Conservation (phyloP, 2,888 invertebrate species). For the Apamea monoglypha region DNA sequence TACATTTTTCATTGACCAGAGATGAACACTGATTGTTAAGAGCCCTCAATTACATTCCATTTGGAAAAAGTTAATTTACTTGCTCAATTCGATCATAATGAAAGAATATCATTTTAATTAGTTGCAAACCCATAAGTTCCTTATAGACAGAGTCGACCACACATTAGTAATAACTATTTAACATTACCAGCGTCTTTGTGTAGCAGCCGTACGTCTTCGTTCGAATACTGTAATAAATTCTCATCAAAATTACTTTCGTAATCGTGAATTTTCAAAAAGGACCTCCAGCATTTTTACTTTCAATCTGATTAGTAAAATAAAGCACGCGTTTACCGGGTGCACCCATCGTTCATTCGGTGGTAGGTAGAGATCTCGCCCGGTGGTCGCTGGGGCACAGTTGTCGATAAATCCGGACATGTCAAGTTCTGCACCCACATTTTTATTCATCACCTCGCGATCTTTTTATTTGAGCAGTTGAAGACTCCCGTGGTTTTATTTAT, state of each 20-base stretch:
- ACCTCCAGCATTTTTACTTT: slow-evolving; percentile 11
- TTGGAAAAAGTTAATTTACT: too few relatives aligned
- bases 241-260: slow-evolving; percentile 2
- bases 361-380: slow-evolving; percentile 66
- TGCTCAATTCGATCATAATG: too few relatives aligned
- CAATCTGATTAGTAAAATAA: slow-evolving; percentile 1
- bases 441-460: slow-evolving; percentile 60
- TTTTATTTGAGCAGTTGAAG: slow-evolving; percentile 60
- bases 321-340: slow-evolving; percentile 7
- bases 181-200: not conserved
- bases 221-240: not conserved
- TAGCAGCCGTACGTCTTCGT: not conserved
- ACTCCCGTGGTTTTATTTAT: slow-evolving; percentile 52
- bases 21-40: not conserved
- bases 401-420: slow-evolving; percentile 58
- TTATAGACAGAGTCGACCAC: not conserved
- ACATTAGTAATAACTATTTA: not conserved
- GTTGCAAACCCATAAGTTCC: not conserved
- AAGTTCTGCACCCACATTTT: slow-evolving; percentile 66
- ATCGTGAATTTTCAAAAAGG: not conserved
- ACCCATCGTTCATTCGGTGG: slow-evolving; percentile 23
- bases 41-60: not conserved
- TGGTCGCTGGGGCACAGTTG: slow-evolving; percentile 68
- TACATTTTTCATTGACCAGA: not conserved
- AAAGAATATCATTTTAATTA: not conserved